phyloP scores from a whole-genome alignment of 2,113 vertebrate genomes.

The Tenebrosternarchus preto region DNA sequence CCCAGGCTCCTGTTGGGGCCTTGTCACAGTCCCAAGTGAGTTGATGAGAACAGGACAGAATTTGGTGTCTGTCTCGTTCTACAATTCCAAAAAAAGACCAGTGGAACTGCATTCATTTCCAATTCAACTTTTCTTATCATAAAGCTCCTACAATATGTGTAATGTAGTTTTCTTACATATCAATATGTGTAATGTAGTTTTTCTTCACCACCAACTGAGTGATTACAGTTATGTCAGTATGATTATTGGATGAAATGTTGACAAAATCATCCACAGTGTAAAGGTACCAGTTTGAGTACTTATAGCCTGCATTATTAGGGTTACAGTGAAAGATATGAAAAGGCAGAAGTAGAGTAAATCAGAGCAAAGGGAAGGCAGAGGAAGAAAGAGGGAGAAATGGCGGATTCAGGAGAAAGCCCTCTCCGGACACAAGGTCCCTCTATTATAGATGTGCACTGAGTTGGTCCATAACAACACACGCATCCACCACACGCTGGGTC shows the following conservation, averaged over 20 bases:
- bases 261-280: no score
- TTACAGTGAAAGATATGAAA: no score
- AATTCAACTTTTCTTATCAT: not conserved
- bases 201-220: not conserved
- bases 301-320: no score
- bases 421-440: not conserved
- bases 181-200: not conserved
- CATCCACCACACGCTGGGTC: not conserved
- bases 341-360: no score
- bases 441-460: not conserved
- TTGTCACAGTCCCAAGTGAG: not conserved
- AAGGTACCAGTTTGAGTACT: no score
- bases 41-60: not conserved
- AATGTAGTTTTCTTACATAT: not conserved
- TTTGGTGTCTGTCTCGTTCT: not conserved
- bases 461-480: not conserved
- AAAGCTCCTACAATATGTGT: not conserved
- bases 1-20: not conserved
- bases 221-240: no score
- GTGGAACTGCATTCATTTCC: not conserved
- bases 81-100: not conserved
- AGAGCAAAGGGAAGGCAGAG: not conserved
- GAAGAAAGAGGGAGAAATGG: not conserved
- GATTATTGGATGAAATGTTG: no score
- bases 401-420: slow-evolving; percentile 7